phyloP scores from a whole-genome alignment of 2,797 vertebrate species.

The Columba guinea region DNA sequence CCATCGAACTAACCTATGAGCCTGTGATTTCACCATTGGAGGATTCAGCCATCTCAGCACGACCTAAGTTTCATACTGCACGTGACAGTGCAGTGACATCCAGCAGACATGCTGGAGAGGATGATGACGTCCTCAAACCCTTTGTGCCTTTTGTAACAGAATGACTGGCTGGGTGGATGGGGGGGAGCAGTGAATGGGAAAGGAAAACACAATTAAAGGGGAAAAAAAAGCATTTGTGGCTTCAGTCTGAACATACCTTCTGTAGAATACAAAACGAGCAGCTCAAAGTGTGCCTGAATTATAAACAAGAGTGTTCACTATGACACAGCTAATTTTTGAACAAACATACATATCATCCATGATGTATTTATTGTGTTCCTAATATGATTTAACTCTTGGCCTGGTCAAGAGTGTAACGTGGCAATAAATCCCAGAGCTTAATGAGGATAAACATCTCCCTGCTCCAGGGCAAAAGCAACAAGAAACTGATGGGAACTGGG shows the following conservation, averaged over 20 bases:
- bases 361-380: neutral
- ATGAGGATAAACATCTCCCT: neutral
- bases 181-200: neutral
- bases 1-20: accelerated
- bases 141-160: neutral
- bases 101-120: neutral
- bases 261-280: neutral
- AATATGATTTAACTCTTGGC: neutral
- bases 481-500: neutral
- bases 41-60: neutral
- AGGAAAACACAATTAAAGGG: neutral
- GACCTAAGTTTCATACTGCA: neutral
- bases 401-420: neutral
- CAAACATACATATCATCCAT: neutral
- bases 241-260: neutral
- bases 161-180: accelerated
- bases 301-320: neutral
- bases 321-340: neutral
- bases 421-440: neutral
- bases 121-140: neutral
- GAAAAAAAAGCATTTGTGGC: neutral
- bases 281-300: neutral
- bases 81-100: neutral
- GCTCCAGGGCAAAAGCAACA: neutral
- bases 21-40: neutral